Percentiles rank a stretch among this genome's conserved stretches.
Conservation (phyloP, 1,140 invertebrate genomes). For the Drosophila hydei region DNA sequence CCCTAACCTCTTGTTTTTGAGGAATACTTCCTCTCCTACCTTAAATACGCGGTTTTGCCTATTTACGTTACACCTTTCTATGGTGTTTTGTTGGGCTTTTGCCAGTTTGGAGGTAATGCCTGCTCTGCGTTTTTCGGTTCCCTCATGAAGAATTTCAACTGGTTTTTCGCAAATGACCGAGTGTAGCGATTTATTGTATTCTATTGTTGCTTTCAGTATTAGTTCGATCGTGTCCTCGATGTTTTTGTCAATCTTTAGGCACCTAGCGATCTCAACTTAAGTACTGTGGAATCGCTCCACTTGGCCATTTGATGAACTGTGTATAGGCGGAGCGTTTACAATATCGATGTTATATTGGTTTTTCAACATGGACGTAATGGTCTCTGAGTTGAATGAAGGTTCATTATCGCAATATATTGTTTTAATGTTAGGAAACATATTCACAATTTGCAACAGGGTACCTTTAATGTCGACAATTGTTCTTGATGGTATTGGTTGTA, state of each 20-base stretch:
- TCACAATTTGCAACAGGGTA: slow-evolving; percentile 11
- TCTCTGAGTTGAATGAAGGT: too few species aligned
- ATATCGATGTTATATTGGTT: slow-evolving; percentile 29
- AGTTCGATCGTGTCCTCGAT: slow-evolving; percentile 31
- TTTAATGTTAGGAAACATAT: background rate
- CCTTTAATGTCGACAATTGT: too few species aligned
- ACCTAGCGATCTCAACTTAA: slow-evolving; percentile 30
- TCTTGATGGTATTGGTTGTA: too few species aligned
- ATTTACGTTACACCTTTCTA: slow-evolving; percentile 3
- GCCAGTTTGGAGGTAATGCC: too few species aligned
- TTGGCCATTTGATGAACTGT: slow-evolving; percentile 1
- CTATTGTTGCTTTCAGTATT: slow-evolving; percentile 8
- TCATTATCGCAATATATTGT: slow-evolving; percentile 13
- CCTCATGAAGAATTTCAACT: too few species aligned
- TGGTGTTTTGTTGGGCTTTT: too few species aligned
- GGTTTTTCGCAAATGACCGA: too few species aligned
- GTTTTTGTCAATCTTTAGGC: slow-evolving; percentile 22
- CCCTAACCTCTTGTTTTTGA: slow-evolving; percentile 26
- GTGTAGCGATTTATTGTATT: too few species aligned
- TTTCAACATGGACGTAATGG: too few species aligned
- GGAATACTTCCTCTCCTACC: slow-evolving; percentile 24
- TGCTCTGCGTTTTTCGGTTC: too few species aligned
- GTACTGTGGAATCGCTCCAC: slow-evolving; percentile 2
- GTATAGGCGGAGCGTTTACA: slow-evolving; percentile 23
- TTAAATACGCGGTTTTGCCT: slow-evolving; percentile 20